Conservation (phyloP, 2,113 vertebrate genomes). For the Semnornis frantzii region DNA sequence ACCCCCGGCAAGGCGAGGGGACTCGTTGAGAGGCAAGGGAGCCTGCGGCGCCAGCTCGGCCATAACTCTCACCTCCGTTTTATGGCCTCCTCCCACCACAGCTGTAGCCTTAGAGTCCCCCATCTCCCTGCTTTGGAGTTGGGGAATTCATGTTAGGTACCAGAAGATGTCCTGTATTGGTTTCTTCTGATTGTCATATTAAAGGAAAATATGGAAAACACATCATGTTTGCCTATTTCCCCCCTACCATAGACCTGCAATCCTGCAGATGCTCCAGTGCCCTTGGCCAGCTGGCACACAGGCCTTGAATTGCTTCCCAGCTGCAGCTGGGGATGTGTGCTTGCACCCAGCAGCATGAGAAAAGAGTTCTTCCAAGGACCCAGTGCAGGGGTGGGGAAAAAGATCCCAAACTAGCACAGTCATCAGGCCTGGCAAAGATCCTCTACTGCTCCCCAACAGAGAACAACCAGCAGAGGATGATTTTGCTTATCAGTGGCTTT, state of each 20-base stretch:
- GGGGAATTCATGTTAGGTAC: background rate
- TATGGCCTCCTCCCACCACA: background rate
- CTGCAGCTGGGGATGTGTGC: fast-evolving
- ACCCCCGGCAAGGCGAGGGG: background rate
- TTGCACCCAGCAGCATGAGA: background rate
- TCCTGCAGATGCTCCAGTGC: background rate
- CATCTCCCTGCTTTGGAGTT: background rate
- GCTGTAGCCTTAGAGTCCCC: background rate
- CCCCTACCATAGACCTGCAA: fast-evolving
- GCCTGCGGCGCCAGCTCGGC: fast-evolving
- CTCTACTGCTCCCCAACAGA: background rate
- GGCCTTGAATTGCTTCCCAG: background rate
- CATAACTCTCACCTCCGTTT: background rate
- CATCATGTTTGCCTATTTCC: fast-evolving
- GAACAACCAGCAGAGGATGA: background rate
- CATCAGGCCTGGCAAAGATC: fast-evolving
- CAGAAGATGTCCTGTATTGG: fast-evolving
- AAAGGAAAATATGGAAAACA: background rate
- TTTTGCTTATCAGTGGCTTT: background rate
- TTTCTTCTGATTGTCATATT: background rate
- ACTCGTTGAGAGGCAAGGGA: background rate
- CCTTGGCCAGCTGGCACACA: background rate
- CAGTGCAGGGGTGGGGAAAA: background rate
- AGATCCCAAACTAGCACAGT: background rate
- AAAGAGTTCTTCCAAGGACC: background rate